Conservation (phyloP, 1,140 invertebrate species). For the Drosophila dunni region DNA sequence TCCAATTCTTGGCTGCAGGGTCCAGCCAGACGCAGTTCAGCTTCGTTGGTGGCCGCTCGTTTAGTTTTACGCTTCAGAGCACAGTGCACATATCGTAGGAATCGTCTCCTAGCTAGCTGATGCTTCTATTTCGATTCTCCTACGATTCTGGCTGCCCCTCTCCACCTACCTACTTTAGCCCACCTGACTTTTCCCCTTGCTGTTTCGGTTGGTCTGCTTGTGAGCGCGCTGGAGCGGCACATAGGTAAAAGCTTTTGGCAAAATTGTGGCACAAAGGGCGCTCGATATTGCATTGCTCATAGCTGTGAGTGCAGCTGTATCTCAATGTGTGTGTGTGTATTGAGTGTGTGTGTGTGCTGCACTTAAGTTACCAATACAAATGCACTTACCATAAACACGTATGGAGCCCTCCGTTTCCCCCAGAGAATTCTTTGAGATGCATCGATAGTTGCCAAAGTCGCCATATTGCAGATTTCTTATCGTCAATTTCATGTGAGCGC, state of each 20-base stretch:
- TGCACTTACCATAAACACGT: slow-evolving; percentile 93
- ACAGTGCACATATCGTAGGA: slow-evolving; percentile 54
- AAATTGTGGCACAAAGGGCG: slow-evolving; percentile 81
- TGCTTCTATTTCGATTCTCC: slow-evolving; percentile 5
- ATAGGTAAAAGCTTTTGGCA: slow-evolving; percentile 81
- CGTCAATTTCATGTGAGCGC: slow-evolving; percentile 93
- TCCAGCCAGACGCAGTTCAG: slow-evolving; percentile 33
- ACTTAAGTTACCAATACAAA: slow-evolving; percentile 80
- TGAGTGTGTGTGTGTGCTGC: slow-evolving; percentile 55
- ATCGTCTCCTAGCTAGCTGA: slow-evolving; percentile 28
- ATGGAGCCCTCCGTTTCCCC: slow-evolving; percentile 97
- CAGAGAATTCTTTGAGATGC: slow-evolving; percentile 96
- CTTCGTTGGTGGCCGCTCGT: slow-evolving; percentile 59
- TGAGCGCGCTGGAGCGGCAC: slow-evolving; percentile 57
- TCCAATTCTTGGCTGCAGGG: no score
- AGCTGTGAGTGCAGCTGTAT: slow-evolving; percentile 26
- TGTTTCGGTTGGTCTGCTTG: slow-evolving; percentile 25
- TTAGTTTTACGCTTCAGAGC: slow-evolving; percentile 78
- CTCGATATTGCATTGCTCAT: slow-evolving; percentile 72
- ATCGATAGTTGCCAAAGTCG: slow-evolving; percentile 94
- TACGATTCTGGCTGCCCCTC: no score
- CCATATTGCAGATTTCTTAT: slow-evolving; percentile 91
- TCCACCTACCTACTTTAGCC: no score
- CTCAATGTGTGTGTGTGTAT: slow-evolving; percentile 19
- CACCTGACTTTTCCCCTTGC: background rate